Conservation (phyloP, 1,140 invertebrate species). For the Bombus cullumanus region DNA sequence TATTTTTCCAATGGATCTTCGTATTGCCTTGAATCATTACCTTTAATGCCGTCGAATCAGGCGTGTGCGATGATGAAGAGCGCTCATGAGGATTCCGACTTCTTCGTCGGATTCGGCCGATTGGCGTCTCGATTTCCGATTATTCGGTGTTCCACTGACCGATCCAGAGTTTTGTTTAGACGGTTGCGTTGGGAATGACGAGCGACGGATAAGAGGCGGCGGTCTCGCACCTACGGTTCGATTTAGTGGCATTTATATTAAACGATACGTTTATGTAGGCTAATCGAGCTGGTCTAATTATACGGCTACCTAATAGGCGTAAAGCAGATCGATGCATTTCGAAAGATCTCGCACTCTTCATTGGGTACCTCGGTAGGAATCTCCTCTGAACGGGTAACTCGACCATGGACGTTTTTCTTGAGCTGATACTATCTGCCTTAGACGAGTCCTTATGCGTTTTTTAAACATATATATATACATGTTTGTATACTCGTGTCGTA, state of each 20-base stretch:
- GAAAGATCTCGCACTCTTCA: constrained; percentile 69
- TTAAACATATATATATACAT: constrained; percentile 56
- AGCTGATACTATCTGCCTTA: constrained; percentile 59
- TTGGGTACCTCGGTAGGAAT: constrained; percentile 61
- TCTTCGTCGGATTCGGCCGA: constrained; percentile 68
- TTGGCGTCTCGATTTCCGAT: constrained; percentile 56
- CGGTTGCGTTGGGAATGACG: constrained; percentile 73
- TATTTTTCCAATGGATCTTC: not conserved
- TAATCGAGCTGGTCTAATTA: constrained; percentile 26
- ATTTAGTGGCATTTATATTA: constrained; percentile 23
- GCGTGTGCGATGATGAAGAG: constrained; percentile 70
- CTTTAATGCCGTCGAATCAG: constrained; percentile 74
- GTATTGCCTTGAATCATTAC: not conserved
- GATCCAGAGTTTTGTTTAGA: constrained; percentile 50
- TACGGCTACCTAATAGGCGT: constrained; percentile 69
- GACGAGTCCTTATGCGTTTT: constrained; percentile 70
- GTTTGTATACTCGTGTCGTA: constrained; percentile 36
- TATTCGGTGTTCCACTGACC: constrained; percentile 58
- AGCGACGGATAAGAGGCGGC: constrained; percentile 73
- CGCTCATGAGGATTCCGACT: constrained; percentile 47
- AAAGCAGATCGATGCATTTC: constrained; percentile 70
- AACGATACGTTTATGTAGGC: not conserved
- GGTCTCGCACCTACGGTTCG: constrained; percentile 68
- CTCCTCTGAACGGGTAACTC: constrained; percentile 67
- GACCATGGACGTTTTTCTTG: constrained; percentile 65